Evolutionary conservation across 2,888 invertebrate genomes (phyloP).

Genomic region (Archips xylosteana): DNA sequence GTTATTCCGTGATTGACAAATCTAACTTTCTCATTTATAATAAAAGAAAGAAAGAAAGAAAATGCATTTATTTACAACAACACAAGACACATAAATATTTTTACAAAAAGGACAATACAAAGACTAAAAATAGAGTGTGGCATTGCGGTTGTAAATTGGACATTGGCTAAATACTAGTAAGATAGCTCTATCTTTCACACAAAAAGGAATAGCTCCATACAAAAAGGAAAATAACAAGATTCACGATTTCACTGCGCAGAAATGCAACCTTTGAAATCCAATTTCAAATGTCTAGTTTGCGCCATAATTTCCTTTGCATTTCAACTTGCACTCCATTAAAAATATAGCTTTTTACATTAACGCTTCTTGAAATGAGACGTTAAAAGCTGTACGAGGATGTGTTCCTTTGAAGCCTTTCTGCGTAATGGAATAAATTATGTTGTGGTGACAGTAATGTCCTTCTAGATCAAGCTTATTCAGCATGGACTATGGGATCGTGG

Average conservation of each 20-base stretch:
- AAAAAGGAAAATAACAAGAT: too few relatives aligned
- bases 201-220: too few relatives aligned
- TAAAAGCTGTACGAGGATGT: constrained; percentile 16
- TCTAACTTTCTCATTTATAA: too few relatives aligned
- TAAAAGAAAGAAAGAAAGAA: too few relatives aligned
- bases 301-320: constrained; percentile 13
- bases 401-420: constrained; percentile 3
- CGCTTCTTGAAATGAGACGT: constrained; percentile 5
- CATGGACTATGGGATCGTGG: not conserved
- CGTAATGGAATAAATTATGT: constrained; percentile 14
- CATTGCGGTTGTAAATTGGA: too few relatives aligned
- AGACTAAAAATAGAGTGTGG: too few relatives aligned
- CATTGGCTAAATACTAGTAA: too few relatives aligned
- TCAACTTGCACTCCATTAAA: constrained; percentile 30
- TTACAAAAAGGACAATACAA: too few relatives aligned
- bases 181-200: too few relatives aligned
- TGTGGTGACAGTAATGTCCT: not conserved
- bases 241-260: not conserved
- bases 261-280: constrained; percentile 1
- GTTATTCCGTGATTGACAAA: too few relatives aligned
- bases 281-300: constrained; percentile 12
- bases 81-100: too few relatives aligned
- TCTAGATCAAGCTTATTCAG: not conserved
- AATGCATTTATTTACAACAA: too few relatives aligned
- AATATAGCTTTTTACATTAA: constrained; percentile 16